Percentiles rank a stretch among this genome's conserved stretches.
Evolutionary conservation across 2,113 vertebrate genomes (phyloP).

Genomic region (Notiomystis cincta): DNA sequence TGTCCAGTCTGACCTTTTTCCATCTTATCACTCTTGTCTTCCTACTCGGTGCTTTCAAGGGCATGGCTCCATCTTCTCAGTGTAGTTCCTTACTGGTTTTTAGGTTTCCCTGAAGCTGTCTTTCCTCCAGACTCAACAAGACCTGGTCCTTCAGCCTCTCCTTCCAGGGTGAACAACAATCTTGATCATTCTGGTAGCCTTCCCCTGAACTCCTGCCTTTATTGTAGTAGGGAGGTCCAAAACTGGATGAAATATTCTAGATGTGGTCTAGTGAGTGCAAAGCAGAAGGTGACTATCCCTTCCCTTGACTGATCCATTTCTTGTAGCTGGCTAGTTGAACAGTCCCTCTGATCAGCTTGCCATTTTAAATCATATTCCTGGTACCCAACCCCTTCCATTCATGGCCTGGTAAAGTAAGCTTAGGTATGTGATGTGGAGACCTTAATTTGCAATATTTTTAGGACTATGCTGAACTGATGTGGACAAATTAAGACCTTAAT

Average conservation of each 20-base stretch:
- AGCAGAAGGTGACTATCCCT: not conserved
- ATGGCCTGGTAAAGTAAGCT: not conserved
- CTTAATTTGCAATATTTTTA: not conserved
- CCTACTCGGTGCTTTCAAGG: not conserved
- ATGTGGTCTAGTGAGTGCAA: not conserved
- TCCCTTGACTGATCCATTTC: not conserved
- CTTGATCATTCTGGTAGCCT: not conserved
- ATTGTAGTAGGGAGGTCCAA: rapidly evolving
- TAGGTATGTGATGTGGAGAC: not conserved
- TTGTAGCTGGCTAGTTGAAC: not conserved
- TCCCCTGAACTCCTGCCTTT: not conserved
- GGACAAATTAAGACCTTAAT: not conserved
- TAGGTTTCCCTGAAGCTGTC: not conserved
- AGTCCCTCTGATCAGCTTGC: not conserved
- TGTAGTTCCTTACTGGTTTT: not conserved
- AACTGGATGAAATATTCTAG: not conserved
- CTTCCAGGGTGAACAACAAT: not conserved
- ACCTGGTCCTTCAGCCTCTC: not conserved
- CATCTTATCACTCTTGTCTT: not conserved
- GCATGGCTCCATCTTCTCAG: not conserved
- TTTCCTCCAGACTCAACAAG: not conserved
- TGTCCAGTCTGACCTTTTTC: not conserved
- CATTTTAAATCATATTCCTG: not conserved
- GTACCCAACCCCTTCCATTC: not conserved
- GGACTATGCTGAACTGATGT: not conserved